Evolutionary conservation across 2,888 invertebrate genomes (phyloP), one percentile per base, ranked within the genome.

Genomic region (Andrena trimmerana): DNA sequence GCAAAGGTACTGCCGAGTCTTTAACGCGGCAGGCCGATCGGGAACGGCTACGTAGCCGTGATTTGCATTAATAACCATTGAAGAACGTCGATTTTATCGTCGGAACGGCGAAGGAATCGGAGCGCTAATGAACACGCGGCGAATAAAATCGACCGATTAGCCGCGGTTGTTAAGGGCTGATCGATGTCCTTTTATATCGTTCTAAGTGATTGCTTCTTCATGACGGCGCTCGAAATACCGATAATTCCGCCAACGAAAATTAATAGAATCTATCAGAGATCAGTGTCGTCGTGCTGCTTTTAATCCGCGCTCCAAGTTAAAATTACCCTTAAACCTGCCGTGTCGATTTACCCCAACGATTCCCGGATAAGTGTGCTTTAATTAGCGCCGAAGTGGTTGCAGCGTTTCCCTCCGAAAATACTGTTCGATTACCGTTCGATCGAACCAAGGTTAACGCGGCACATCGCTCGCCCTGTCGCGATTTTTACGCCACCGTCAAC

Each of bases 181-280:
- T 65, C 72, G 24, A 57, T 48, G 74, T 86, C 81, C 78, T 87
- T 86, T 84, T 88, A 86, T 77, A 85, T 52, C 81, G n/a, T 6
- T 71, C 57, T 66, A 77, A 71, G 67, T 65, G 60, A 83, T 79
- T 66, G 42, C 73, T 70, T 66, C 52, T 60, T 54, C 63, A 1
- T 6, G n/a, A 8, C 16, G 31, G 2, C 50, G 71, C 73, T 42
- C 63, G 57, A 29, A 2, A 54, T 36, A 65, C 75, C 80, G 76
- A 82, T 78, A 83, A 83, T 85, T 86, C 77, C 79, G 62, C 57
- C 36, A 67, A 68, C 65, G 78, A 68, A 57, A 81, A 85, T 81
- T 88, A 83, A 84, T 86, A 76, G 66, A 71, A 79, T 57, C 67
- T 65, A 73, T 76, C 81, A 69, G 57, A 68, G 69, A 84, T 88